Percentiles rank a stretch among this genome's conserved stretches.
Conservation (phyloP, 1,140 invertebrate genomes). For the Leptopilina clavipes region DNA sequence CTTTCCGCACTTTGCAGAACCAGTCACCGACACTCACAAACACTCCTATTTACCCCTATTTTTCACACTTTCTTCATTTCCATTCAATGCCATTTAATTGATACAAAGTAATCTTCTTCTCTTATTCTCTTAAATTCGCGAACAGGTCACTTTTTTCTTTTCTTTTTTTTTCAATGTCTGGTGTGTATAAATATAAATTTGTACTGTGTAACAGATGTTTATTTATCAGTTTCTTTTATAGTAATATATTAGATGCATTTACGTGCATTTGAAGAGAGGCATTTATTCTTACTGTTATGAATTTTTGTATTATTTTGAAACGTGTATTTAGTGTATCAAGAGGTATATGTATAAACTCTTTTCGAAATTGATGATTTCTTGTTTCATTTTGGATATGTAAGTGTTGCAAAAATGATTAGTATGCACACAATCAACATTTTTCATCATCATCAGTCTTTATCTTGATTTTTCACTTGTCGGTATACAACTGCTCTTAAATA, state of each 20-base stretch:
- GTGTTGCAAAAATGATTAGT: too few relatives aligned
- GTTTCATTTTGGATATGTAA: not conserved
- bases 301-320: not conserved
- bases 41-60: not conserved
- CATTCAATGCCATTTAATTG: not conserved
- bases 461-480: not conserved
- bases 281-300: not conserved
- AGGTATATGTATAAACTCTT: not conserved
- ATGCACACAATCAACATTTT: too few relatives aligned
- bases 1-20: conserved; percentile 45
- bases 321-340: not conserved
- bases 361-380: not conserved
- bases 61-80: conserved; percentile 32
- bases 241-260: not conserved
- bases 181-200: conserved; percentile 5
- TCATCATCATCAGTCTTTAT: too few relatives aligned
- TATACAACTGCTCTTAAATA: not conserved
- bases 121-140: too few relatives aligned
- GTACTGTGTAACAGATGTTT: not conserved
- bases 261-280: not conserved
- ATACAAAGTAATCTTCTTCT: not conserved
- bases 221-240: not conserved
- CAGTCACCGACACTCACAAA: not conserved
- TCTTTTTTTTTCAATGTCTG: not conserved
- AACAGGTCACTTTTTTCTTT: too few relatives aligned